Base-by-base conservation (phyloP, 2,113 vertebrate genomes). In the Anhinga anhinga region DNA sequence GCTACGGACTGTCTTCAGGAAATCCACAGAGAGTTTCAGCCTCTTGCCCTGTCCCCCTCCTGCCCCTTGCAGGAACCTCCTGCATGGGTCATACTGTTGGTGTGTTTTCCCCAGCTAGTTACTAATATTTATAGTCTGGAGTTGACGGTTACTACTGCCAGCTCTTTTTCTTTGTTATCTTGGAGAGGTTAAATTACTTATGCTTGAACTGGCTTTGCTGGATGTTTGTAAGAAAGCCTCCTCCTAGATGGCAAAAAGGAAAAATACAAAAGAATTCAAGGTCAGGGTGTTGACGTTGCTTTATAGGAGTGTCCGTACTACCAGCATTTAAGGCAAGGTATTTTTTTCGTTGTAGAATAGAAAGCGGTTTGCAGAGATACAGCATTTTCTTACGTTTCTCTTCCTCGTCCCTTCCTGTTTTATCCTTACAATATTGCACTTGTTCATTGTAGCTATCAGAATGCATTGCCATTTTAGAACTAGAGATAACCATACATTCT, bases 351-450 rank as follows among this genome's bases (percentile, higher is more conserved):
- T 94, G 79, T 56, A 87, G 88, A 81, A 44, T 12, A 82, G 44
- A 93, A 95, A 90, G 93, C 71, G 50, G 16, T 95, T 94, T 94
- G 90, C 93, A 88, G 87, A 97, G 79, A 95, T 77, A 90, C 91
- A 93, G 93, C 87, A 44, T 94, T 93, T 69, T 25, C 93, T 95
- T 88, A 85, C 10, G 9, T 87, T 90, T 93, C 63, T 92, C 82
- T 95, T 88, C 79, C 52, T 45, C 62, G 47, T 93, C 84, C n/a
- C 71, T 76, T 95, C 78, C 94, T 78, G 71, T 65, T 89, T 82
- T 53, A 70, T 56, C 86, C 95, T 91, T 79, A 86, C 25, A 52
- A 15, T 98, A 98, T 97, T 98, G 98, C 98, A 98, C 97, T 91
- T 93, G 92, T 76, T 97, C 92, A 62, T 42, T 8, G 30, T 59